Evolutionary conservation across 2,113 vertebrate genomes (phyloP).

Genomic region (Chlorodrepanis virens): DNA sequence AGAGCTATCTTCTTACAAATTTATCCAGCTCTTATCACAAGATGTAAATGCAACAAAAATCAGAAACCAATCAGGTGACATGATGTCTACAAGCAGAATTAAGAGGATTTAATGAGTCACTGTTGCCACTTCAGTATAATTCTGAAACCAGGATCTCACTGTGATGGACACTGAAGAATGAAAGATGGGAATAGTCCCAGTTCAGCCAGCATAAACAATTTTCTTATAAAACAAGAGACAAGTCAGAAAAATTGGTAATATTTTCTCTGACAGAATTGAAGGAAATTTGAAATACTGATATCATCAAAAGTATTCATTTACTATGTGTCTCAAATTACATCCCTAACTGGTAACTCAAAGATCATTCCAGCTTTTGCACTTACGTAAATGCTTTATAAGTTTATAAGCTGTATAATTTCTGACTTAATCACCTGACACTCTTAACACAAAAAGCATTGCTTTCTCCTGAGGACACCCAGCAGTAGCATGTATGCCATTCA

Average conservation of each 20-base stretch:
- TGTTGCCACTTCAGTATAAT: neutral
- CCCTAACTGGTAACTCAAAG: neutral
- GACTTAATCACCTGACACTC: neutral
- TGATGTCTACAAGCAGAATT: neutral
- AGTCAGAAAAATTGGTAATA: neutral
- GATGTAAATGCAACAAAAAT: fast-evolving
- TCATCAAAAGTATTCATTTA: neutral
- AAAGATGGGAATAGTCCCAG: neutral
- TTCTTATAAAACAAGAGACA: neutral
- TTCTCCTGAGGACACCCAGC: neutral
- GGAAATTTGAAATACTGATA: neutral
- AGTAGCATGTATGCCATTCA: neutral
- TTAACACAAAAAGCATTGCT: neutral
- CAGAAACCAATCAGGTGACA: neutral
- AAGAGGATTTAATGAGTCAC: neutral
- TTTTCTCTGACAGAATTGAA: neutral
- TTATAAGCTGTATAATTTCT: neutral
- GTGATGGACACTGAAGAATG: neutral
- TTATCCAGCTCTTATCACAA: neutral
- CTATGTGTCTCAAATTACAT: neutral
- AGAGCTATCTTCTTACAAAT: neutral
- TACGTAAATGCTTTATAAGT: neutral
- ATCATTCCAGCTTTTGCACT: neutral
- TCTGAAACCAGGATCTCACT: neutral
- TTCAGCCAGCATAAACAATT: neutral